Conservation (phyloP, 2,888 invertebrate genomes). For the Herminia tarsipennalis region DNA sequence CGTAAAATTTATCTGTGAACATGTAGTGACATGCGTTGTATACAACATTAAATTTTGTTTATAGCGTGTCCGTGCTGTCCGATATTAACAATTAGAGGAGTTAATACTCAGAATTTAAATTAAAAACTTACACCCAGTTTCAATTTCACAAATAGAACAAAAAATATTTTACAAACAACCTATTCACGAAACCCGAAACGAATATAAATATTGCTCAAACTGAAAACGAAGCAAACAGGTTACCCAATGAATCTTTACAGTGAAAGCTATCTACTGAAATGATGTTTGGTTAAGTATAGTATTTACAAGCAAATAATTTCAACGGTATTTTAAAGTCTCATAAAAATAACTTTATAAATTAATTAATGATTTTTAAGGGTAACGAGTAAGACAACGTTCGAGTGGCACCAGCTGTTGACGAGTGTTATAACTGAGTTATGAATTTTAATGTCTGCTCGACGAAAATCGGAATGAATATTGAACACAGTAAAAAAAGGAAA, state of each 20-base stretch:
- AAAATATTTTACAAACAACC: too few species aligned
- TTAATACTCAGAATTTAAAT: too few species aligned
- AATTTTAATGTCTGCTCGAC: constrained; percentile 77
- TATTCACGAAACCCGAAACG: too few species aligned
- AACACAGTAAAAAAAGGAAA: constrained; percentile 73
- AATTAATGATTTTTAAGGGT: constrained; percentile 71
- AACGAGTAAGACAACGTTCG: constrained; percentile 70
- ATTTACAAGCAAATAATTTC: constrained; percentile 22
- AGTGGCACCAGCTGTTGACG: constrained; percentile 78
- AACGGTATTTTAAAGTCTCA: constrained; percentile 23
- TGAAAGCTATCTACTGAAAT: neutral
- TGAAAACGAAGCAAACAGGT: too few species aligned
- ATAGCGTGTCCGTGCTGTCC: too few species aligned
- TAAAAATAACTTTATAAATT: constrained; percentile 60
- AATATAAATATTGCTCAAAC: neutral
- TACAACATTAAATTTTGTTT: neutral
- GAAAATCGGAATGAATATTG: constrained; percentile 79
- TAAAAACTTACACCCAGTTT: too few species aligned
- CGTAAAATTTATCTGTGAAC: neutral
- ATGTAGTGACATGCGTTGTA: neutral
- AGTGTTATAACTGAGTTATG: constrained; percentile 77
- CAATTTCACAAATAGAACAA: too few species aligned
- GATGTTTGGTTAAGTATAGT: constrained; percentile 7
- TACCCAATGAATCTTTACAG: neutral
- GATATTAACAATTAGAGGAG: too few species aligned